Percentiles rank a stretch among this genome's conserved stretches.
These are phyloP conservation scores for Atta texana DNA, from an alignment of 1,140 invertebrate species.

Conservation along the genomic window DNA sequence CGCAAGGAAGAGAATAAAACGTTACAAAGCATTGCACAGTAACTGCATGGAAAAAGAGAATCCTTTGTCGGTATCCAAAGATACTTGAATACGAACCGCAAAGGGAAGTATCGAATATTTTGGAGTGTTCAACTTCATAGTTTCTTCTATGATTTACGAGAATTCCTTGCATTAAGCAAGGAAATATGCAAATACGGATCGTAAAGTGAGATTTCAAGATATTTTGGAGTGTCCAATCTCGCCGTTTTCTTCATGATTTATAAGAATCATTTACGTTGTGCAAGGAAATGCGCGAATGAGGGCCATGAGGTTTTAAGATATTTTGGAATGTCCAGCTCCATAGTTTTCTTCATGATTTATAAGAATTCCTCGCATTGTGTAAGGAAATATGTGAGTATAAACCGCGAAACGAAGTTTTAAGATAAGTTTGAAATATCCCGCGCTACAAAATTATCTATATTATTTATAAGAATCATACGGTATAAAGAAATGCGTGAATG, in stretches of 20 bases:
- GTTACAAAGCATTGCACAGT: neutral
- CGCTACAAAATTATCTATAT: no score
- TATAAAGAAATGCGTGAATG: neutral
- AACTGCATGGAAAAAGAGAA: neutral
- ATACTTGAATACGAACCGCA: neutral
- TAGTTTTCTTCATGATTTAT: neutral
- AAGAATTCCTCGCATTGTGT: neutral
- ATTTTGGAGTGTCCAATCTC: neutral
- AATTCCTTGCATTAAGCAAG: constrained; percentile 3
- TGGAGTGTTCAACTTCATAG: neutral
- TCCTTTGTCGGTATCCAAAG: neutral
- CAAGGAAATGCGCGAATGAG: neutral
- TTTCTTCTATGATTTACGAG: constrained; percentile 18
- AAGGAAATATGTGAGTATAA: neutral
- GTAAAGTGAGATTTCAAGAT: neutral
- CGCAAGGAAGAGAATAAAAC: neutral
- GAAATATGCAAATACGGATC: neutral
- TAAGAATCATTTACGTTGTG: neutral
- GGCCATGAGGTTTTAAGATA: neutral
- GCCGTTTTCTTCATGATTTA: neutral
- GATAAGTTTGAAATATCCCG: neutral
- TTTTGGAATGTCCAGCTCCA: neutral
- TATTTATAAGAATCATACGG: no score
- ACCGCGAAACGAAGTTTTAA: neutral
- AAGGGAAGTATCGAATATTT: constrained; percentile 12